Conservation (phyloP, 1,140 invertebrate genomes). For the Drosophila orena region DNA sequence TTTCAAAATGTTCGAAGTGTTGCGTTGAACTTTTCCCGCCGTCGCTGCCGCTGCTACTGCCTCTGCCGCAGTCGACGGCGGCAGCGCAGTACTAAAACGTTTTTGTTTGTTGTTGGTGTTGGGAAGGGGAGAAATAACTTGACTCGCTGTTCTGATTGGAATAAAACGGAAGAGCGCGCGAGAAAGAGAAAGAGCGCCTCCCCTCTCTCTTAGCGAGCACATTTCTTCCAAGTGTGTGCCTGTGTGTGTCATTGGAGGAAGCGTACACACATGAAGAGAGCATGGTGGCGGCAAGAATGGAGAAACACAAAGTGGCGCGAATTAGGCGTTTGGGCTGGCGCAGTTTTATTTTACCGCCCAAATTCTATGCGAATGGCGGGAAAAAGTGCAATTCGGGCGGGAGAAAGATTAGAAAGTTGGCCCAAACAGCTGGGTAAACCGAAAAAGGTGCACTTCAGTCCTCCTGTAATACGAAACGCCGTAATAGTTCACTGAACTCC, state of each 20-base stretch:
- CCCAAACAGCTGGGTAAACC: neutral
- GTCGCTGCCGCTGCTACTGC: constrained; percentile 23
- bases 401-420: constrained; percentile 67
- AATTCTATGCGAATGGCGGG: constrained; percentile 77
- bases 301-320: constrained; percentile 76
- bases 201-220: constrained; percentile 38
- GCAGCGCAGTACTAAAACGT: constrained; percentile 55
- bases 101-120: constrained; percentile 67
- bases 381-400: constrained; percentile 73
- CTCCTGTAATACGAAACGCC: neutral
- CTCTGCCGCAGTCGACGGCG: constrained; percentile 16
- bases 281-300: constrained; percentile 62
- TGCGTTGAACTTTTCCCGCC: constrained; percentile 69
- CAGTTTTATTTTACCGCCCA: constrained; percentile 78
- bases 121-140: constrained; percentile 32
- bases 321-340: constrained; percentile 77
- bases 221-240: constrained; percentile 12
- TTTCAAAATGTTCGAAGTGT: constrained; percentile 57
- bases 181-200: constrained; percentile 15
- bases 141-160: constrained; percentile 72
- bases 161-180: constrained; percentile 67
- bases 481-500: constrained; percentile 2
- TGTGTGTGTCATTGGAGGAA: constrained; percentile 52
- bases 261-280: constrained; percentile 51
- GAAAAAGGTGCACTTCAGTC: neutral